phyloP scores from a whole-genome alignment of 1,140 invertebrate species.

The Microvelia longipes region DNA sequence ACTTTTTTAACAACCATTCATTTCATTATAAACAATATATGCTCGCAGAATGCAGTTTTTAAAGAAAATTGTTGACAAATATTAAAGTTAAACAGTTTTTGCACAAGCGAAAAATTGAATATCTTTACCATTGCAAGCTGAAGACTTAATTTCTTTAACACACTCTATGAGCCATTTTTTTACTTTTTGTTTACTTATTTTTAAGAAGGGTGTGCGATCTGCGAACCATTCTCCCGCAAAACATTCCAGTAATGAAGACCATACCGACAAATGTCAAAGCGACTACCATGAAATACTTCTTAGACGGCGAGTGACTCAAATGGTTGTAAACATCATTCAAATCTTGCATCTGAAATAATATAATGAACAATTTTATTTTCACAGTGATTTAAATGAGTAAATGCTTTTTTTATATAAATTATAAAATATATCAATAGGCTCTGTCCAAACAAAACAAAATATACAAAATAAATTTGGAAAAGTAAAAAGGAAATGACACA shows the following conservation, averaged over 20 bases:
- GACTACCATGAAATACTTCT: constrained; percentile 59
- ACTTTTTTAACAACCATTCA: too few species aligned
- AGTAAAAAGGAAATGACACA: too few species aligned
- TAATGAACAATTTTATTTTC: background rate
- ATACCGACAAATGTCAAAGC: constrained; percentile 50
- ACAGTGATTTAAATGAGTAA: constrained; percentile 55
- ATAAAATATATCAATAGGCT: background rate
- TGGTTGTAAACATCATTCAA: constrained; percentile 52
- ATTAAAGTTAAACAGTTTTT: too few species aligned
- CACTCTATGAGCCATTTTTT: too few species aligned
- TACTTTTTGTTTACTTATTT: constrained; percentile 11
- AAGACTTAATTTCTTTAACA: too few species aligned
- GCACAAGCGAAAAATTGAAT: too few species aligned
- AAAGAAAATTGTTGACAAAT: too few species aligned
- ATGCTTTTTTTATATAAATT: too few species aligned
- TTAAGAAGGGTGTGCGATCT: constrained; percentile 25
- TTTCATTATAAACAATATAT: too few species aligned
- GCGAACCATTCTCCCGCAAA: constrained; percentile 62
- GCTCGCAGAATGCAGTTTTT: too few species aligned
- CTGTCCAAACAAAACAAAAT: background rate
- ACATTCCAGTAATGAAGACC: constrained; percentile 65
- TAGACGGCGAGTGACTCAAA: constrained; percentile 52
- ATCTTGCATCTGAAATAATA: constrained; percentile 32
- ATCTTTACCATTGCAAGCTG: too few species aligned
- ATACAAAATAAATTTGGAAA: too few species aligned